Conservation (phyloP, 2,113 vertebrate species). For the Paradisaea rubra region DNA sequence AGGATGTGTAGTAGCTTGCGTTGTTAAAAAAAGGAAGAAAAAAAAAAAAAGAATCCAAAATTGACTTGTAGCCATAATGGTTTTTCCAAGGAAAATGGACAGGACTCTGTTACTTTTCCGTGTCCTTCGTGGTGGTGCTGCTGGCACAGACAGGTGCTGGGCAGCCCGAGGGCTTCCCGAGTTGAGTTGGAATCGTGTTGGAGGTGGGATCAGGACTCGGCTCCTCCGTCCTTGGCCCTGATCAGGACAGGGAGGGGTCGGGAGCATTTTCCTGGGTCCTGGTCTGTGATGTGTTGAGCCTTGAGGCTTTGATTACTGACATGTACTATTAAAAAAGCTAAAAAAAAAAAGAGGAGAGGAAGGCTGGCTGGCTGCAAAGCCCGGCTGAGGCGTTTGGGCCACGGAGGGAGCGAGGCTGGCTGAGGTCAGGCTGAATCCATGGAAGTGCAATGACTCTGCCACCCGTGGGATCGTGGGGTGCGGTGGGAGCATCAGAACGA, state of each 20-base stretch:
- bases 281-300: neutral
- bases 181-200: neutral
- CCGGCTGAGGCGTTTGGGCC: neutral
- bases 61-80: slow-evolving; percentile 39
- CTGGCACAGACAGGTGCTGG: neutral
- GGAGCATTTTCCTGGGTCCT: neutral
- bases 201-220: neutral
- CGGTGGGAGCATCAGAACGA: neutral
- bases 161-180: neutral
- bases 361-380: neutral
- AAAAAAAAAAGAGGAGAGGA: neutral
- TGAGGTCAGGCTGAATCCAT: neutral
- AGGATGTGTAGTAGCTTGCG: slow-evolving; percentile 45
- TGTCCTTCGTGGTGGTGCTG: neutral
- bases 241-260: neutral
- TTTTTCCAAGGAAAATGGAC: slow-evolving; percentile 6
- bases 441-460: slow-evolving; percentile 26
- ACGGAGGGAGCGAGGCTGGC: neutral
- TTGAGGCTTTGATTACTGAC: slow-evolving; percentile 21
- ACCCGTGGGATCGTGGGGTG: neutral
- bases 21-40: neutral
- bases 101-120: neutral
- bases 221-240: neutral
- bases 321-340: neutral
- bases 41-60: neutral